phyloP scores from a whole-genome alignment of 2,888 invertebrate genomes.

The Caenorhabditis wallacei region DNA sequence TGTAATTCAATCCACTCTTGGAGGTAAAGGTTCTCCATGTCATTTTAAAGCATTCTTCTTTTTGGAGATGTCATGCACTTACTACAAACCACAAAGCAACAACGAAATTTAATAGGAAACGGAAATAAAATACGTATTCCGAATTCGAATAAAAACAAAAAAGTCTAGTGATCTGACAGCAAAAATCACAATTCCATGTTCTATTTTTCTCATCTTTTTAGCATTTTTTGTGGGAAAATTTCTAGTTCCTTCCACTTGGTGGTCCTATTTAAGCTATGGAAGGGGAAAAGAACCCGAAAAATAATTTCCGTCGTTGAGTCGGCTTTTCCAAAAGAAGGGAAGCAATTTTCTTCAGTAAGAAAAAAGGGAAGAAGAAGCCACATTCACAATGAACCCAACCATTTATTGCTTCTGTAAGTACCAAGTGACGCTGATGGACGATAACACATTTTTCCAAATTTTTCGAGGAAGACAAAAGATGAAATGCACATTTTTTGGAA shows the following conservation, averaged over 20 bases:
- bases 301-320: slow-evolving; percentile 39
- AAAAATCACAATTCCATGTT: slow-evolving; percentile 12
- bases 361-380: slow-evolving; percentile 14
- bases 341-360: slow-evolving; percentile 44
- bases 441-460: slow-evolving; percentile 7
- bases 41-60: slow-evolving; percentile 38
- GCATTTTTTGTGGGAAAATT: slow-evolving; percentile 16
- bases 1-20: slow-evolving; percentile 36
- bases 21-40: slow-evolving; percentile 58
- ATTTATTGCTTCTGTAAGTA: slow-evolving; percentile 51
- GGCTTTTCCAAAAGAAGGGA: slow-evolving; percentile 21
- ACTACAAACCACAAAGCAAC: slow-evolving; percentile 50
- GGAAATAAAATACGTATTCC: slow-evolving; percentile 36
- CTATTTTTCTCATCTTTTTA: not conserved
- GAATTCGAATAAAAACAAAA: not conserved
- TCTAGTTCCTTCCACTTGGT: slow-evolving; percentile 2
- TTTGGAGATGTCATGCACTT: slow-evolving; percentile 15
- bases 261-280: slow-evolving; percentile 25
- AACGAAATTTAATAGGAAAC: slow-evolving; percentile 53
- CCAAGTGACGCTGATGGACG: slow-evolving; percentile 17
- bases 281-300: slow-evolving; percentile 29
- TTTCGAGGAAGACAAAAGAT: slow-evolving; percentile 4
- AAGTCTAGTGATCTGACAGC: not conserved
- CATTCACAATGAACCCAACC: slow-evolving; percentile 33
- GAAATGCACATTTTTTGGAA: not conserved